A percentile compares a stretch with the other conserved stretches of the same genome.
Evolutionary conservation across 2,888 invertebrate genomes (phyloP).

Genomic region (Hypolimnas misippus): DNA sequence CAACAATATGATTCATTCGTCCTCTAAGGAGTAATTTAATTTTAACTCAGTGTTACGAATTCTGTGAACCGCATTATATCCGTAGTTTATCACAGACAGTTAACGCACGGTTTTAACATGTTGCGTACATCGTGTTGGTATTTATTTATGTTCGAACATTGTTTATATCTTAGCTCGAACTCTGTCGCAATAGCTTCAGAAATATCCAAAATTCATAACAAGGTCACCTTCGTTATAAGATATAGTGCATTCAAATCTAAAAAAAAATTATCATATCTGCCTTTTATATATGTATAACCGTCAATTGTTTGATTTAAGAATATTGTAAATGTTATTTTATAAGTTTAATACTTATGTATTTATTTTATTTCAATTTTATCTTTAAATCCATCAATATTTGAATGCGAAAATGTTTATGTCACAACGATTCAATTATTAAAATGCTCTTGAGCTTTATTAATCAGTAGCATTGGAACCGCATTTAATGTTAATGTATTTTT

Average conservation of each 20-base stretch:
- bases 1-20: neutral
- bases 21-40: conserved; percentile 44
- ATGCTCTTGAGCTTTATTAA: no score
- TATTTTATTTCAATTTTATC: no score
- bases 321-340: no score
- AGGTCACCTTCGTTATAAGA: conserved; percentile 10
- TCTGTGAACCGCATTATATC: conserved; percentile 57
- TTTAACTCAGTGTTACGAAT: conserved; percentile 53
- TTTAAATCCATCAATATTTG: no score
- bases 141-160: conserved; percentile 55
- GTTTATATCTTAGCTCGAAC: conserved; percentile 26
- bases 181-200: conserved; percentile 24
- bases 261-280: neutral
- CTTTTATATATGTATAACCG: no score
- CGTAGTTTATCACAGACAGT: conserved; percentile 54
- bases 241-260: neutral
- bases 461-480: no score
- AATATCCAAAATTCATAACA: conserved; percentile 17
- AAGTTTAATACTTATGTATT: no score
- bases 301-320: no score
- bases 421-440: no score
- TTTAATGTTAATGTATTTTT: no score
- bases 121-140: conserved; percentile 46
- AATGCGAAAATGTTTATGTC: no score
- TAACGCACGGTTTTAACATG: conserved; percentile 52